These are phyloP conservation scores for Phalacrocorax aristotelis DNA, from an alignment of 2,113 vertebrate species.

Conservation along the genomic window DNA sequence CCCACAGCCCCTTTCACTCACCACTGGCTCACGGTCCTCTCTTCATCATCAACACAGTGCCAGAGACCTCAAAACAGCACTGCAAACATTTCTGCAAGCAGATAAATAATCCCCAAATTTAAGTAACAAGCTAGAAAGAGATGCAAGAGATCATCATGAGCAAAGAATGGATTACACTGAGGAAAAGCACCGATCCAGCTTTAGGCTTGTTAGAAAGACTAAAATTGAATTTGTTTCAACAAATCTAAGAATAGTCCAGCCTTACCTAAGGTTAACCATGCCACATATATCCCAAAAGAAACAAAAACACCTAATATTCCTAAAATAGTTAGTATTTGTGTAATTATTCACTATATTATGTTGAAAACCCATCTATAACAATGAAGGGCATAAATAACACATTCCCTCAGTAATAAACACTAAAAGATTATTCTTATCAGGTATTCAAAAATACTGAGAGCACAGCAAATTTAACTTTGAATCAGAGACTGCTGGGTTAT, in stretches of 20 bases:
- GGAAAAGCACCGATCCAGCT: neutral
- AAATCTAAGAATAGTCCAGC: neutral
- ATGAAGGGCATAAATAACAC: neutral
- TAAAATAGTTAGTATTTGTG: neutral
- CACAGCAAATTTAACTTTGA: neutral
- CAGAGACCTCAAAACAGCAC: neutral
- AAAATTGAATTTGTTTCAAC: neutral
- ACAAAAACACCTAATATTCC: neutral
- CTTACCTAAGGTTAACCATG: neutral
- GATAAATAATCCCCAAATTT: neutral
- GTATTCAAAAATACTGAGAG: neutral
- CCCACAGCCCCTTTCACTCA: neutral
- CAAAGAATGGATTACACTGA: neutral
- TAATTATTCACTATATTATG: neutral
- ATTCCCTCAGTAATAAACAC: neutral
- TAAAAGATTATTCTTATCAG: neutral
- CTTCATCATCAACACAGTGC: neutral
- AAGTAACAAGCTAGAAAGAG: neutral
- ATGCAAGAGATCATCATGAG: neutral
- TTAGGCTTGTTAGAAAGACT: neutral
- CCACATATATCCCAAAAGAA: neutral
- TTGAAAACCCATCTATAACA: neutral
- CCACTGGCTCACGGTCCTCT: neutral
- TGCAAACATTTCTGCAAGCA: neutral
- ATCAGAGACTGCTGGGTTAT: neutral